Percentiles rank a stretch among this genome's conserved stretches.
These are phyloP conservation scores for Hippolais icterina DNA, from an alignment of 2,113 vertebrate species.

Conservation along the genomic window DNA sequence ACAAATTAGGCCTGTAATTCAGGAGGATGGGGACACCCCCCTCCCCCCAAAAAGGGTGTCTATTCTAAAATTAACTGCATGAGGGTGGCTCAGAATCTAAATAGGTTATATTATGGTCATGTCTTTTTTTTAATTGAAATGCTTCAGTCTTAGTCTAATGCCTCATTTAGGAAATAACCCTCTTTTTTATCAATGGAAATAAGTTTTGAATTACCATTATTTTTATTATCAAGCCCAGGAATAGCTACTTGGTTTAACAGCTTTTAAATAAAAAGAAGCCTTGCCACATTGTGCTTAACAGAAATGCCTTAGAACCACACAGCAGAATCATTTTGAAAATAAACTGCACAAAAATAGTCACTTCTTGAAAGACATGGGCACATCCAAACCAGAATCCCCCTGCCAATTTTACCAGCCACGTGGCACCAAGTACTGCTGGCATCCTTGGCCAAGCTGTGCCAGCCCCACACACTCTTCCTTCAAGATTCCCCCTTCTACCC, in stretches of 20 bases:
- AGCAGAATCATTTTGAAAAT: neutral
- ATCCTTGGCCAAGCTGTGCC: neutral
- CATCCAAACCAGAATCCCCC: neutral
- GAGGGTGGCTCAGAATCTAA: neutral
- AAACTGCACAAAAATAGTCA: neutral
- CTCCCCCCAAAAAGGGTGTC: too few species aligned
- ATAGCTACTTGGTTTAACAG: neutral
- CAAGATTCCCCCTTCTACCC: neutral
- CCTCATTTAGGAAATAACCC: neutral
- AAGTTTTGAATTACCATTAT: neutral
- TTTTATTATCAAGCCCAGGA: neutral
- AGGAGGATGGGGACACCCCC: neutral
- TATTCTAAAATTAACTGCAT: neutral
- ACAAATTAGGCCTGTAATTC: conserved; percentile 7
- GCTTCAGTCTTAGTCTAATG: neutral
- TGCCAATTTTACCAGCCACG: neutral
- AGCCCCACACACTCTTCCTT: neutral
- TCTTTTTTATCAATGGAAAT: neutral
- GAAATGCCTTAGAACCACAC: neutral
- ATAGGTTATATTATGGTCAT: neutral
- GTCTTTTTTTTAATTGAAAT: neutral
- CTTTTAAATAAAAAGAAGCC: neutral
- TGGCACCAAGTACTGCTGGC: neutral
- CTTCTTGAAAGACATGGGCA: neutral
- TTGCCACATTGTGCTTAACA: neutral